Conservation (phyloP, 2,888 invertebrate genomes). For the Athalia rosae region DNA sequence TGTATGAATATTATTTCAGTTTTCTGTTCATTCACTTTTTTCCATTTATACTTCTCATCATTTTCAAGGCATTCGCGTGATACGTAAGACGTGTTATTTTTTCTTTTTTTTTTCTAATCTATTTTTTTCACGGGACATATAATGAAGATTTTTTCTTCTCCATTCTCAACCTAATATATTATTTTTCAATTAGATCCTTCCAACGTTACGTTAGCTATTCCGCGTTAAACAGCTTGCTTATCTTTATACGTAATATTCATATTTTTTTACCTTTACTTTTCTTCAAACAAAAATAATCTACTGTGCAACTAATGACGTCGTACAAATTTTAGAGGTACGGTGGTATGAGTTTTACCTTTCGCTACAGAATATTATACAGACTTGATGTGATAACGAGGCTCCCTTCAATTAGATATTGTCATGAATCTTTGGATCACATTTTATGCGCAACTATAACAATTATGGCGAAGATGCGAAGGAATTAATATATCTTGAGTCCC, state of each 20-base stretch:
- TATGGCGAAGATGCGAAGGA: neutral
- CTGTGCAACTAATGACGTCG: slow-evolving; percentile 31
- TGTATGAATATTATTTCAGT: too few species aligned
- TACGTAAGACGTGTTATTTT: slow-evolving; percentile 12
- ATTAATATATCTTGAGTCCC: slow-evolving; percentile 4
- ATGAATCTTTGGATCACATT: slow-evolving; percentile 36
- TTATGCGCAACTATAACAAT: slow-evolving; percentile 33
- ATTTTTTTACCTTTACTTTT: neutral
- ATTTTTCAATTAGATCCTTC: neutral
- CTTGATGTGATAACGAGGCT: slow-evolving; percentile 26
- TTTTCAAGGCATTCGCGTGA: slow-evolving; percentile 22
- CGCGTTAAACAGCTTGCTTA: neutral
- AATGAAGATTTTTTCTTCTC: neutral
- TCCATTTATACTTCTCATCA: neutral
- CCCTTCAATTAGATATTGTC: slow-evolving; percentile 37
- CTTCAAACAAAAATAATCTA: slow-evolving; percentile 31
- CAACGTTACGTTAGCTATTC: neutral
- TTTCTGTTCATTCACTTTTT: neutral
- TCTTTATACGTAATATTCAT: slow-evolving; percentile 4
- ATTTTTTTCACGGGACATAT: neutral
- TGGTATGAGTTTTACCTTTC: slow-evolving; percentile 24
- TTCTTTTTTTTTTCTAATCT: slow-evolving; percentile 8
- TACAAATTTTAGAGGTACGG: slow-evolving; percentile 36
- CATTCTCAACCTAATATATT: neutral
- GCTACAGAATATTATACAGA: slow-evolving; percentile 16